These are phyloP conservation scores for Coracopsis vasa DNA, from an alignment of 2,113 vertebrate species.

Conservation along the genomic window DNA sequence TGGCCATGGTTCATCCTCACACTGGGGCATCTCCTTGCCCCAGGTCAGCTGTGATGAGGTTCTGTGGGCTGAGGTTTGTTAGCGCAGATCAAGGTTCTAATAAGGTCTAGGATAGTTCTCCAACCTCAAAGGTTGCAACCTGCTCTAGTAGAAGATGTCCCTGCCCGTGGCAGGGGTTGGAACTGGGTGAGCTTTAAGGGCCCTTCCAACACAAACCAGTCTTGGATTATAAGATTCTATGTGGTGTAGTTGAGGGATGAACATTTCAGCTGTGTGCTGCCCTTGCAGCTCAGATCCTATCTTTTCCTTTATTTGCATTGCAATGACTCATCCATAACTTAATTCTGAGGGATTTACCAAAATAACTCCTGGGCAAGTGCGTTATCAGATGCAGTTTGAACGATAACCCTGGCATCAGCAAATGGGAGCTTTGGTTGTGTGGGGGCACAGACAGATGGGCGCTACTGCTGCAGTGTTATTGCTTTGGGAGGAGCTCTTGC, in stretches of 20 bases:
- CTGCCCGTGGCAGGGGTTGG: not conserved
- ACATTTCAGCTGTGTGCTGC: not conserved
- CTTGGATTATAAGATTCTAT: not conserved
- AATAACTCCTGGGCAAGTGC: not conserved
- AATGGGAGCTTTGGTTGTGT: not conserved
- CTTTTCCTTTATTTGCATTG: not conserved
- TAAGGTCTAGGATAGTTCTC: not conserved
- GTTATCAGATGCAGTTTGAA: not conserved
- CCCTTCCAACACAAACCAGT: not conserved
- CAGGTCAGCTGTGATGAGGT: not conserved
- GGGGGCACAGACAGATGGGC: fast-evolving
- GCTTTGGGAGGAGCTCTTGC: not conserved
- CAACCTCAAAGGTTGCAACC: not conserved
- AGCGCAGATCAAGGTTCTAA: not conserved
- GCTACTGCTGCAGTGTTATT: not conserved
- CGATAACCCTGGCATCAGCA: not conserved
- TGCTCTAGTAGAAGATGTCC: not conserved
- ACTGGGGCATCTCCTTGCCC: not conserved
- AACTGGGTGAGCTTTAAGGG: not conserved
- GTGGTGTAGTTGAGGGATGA: not conserved
- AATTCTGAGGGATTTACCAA: not conserved
- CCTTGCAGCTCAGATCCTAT: not conserved
- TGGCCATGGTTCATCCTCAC: not conserved
- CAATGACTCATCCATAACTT: not conserved
- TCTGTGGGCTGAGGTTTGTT: not conserved